Evolutionary conservation across 2,888 invertebrate genomes (phyloP).

Genomic region (Minunthozetes semirufus): DNA sequence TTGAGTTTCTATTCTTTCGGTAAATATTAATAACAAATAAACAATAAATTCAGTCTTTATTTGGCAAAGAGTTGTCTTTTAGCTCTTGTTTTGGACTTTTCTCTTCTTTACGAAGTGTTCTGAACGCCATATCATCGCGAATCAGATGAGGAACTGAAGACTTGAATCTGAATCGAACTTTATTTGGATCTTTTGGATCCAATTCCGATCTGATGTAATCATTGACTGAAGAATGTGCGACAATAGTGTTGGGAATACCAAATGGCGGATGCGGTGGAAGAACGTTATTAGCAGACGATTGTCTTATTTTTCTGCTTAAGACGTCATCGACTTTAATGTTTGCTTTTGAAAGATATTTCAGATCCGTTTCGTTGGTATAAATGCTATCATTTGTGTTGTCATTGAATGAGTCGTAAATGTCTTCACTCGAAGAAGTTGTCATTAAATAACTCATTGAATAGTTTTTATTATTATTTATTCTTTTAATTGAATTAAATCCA

Average conservation of each 20-base stretch:
- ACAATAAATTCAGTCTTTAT: not conserved
- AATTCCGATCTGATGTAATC: slow-evolving; percentile 71
- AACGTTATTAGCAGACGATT: slow-evolving; percentile 50
- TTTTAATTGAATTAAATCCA: slow-evolving; percentile 1
- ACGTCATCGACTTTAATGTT: slow-evolving; percentile 42
- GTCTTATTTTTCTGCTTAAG: slow-evolving; percentile 39
- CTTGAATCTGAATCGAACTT: slow-evolving; percentile 14
- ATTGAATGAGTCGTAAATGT: not conserved
- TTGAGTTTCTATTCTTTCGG: not conserved
- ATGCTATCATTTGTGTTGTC: not conserved
- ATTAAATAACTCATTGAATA: slow-evolving; percentile 14
- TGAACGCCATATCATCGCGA: slow-evolving; percentile 77
- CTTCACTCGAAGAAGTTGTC: not conserved
- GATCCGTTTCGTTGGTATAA: slow-evolving; percentile 1
- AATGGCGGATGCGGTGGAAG: slow-evolving; percentile 77
- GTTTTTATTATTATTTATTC: slow-evolving; percentile 9
- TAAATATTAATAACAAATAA: too few relatives aligned
- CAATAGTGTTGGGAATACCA: slow-evolving; percentile 79
- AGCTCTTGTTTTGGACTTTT: slow-evolving; percentile 5
- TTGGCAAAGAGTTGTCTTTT: not conserved
- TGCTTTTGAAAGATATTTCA: slow-evolving; percentile 35
- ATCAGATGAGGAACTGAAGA: slow-evolving; percentile 52
- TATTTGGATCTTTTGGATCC: slow-evolving; percentile 26
- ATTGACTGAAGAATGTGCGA: slow-evolving; percentile 61
- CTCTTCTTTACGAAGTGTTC: slow-evolving; percentile 70